Percentiles rank a stretch among this genome's conserved stretches.
Conservation (phyloP, 2,888 invertebrate genomes). For the Neoitamus cyanurus region DNA sequence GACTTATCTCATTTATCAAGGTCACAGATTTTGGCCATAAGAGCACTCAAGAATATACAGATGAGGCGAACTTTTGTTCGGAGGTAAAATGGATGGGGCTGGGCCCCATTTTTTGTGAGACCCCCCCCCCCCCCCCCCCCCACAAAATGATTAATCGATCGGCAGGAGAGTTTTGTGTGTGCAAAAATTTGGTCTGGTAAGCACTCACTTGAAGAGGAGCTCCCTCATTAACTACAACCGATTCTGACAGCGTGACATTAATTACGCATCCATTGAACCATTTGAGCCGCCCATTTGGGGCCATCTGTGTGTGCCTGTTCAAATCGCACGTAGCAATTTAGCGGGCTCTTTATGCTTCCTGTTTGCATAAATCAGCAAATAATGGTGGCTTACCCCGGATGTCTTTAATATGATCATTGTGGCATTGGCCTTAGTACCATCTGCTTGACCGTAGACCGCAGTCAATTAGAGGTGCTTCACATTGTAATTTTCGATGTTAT, state of each 20-base stretch:
- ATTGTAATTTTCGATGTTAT: too few species aligned
- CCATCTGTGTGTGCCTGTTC: neutral
- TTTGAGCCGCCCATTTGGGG: neutral
- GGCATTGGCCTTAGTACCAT: neutral
- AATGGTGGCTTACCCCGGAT: neutral
- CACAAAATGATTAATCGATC: slow-evolving; percentile 34
- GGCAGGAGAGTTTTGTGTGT: slow-evolving; percentile 2
- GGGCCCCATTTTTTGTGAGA: neutral
- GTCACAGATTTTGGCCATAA: neutral
- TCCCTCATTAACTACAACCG: neutral
- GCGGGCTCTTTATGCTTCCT: neutral
- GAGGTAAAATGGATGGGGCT: neutral
- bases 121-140: neutral
- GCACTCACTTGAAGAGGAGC: neutral
- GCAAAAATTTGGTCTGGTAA: slow-evolving; percentile 9
- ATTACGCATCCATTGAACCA: slow-evolving; percentile 24
- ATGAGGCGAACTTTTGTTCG: neutral
- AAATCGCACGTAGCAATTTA: neutral
- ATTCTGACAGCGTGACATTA: slow-evolving; percentile 16
- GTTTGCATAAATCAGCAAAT: neutral
- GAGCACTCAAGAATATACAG: neutral
- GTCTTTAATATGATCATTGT: neutral
- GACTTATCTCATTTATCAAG: neutral
- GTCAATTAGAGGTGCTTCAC: too few species aligned
- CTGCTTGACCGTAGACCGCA: too few species aligned